phyloP scores from a whole-genome alignment of 2,888 invertebrate genomes.

The Platycheirus albimanus region DNA sequence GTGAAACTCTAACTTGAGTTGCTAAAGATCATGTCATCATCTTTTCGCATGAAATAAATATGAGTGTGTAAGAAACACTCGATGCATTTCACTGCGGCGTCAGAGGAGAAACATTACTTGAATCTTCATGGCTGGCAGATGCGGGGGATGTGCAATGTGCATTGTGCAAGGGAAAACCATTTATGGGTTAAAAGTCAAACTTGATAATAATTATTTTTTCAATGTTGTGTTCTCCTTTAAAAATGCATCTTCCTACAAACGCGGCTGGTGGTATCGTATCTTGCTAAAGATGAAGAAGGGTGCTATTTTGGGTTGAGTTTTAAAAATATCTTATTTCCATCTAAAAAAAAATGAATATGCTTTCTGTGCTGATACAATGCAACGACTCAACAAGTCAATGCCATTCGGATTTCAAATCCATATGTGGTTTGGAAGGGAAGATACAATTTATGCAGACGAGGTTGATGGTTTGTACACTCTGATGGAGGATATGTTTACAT shows the following conservation, averaged over 20 bases:
- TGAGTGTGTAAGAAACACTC: slow-evolving; percentile 30
- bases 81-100: slow-evolving; percentile 31
- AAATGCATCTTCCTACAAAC: slow-evolving; percentile 24
- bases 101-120: slow-evolving; percentile 8
- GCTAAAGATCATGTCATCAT: slow-evolving; percentile 45
- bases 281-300: slow-evolving; percentile 1
- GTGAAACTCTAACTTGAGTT: slow-evolving; percentile 11
- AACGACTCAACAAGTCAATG: slow-evolving; percentile 53
- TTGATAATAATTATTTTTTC: slow-evolving; percentile 43
- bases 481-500: slow-evolving; percentile 50
- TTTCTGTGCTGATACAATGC: slow-evolving; percentile 1
- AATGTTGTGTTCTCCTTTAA: slow-evolving; percentile 32
- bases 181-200: slow-evolving; percentile 36
- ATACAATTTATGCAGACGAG: slow-evolving; percentile 24
- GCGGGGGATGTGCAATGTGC: not conserved
- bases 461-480: slow-evolving; percentile 8
- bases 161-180: not conserved
- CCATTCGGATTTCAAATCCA: slow-evolving; percentile 30
- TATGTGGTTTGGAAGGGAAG: slow-evolving; percentile 11
- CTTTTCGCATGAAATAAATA: slow-evolving; percentile 40
- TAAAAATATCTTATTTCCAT: slow-evolving; percentile 56
- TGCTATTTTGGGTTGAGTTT: slow-evolving; percentile 17
- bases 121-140: slow-evolving; percentile 14
- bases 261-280: not conserved
- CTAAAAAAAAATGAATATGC: not conserved